Evolutionary conservation across 2,888 invertebrate genomes (phyloP).

Genomic region (Lasioglossum calceatum): DNA sequence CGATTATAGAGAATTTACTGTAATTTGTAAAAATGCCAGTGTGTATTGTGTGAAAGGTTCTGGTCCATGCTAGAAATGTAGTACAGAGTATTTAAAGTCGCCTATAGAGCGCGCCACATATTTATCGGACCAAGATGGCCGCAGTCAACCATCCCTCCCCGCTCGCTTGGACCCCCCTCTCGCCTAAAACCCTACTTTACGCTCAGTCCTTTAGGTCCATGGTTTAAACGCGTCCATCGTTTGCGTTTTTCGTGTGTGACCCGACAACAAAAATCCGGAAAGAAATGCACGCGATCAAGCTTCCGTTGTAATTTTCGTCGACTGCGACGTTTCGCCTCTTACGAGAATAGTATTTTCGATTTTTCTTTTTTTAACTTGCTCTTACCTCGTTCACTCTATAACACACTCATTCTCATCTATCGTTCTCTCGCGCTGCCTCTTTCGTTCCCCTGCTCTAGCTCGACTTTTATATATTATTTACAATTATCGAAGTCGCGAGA

Average conservation of each 20-base stretch:
- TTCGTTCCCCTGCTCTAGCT: neutral
- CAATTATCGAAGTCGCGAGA: slow-evolving; percentile 40
- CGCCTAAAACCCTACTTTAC: no score
- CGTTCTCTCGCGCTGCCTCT: neutral
- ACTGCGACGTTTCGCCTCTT: neutral
- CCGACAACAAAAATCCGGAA: neutral
- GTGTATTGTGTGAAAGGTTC: no score
- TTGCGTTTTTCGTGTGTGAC: neutral
- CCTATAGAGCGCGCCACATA: no score
- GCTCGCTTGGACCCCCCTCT: no score
- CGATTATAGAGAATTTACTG: no score
- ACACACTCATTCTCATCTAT: neutral
- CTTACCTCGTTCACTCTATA: neutral
- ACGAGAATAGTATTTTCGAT: neutral
- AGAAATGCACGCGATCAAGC: neutral
- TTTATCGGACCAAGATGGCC: no score
- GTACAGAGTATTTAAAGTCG: no score
- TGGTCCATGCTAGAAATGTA: no score
- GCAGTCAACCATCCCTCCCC: no score
- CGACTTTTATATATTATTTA: slow-evolving; percentile 54
- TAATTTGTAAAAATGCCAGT: no score
- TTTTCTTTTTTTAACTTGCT: neutral
- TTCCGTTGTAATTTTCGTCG: neutral
- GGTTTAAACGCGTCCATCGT: slow-evolving; percentile 16
- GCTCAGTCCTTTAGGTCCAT: no score